Base-by-base conservation (phyloP, 2,888 invertebrate species). In the Arrhopalites spinosus region DNA sequence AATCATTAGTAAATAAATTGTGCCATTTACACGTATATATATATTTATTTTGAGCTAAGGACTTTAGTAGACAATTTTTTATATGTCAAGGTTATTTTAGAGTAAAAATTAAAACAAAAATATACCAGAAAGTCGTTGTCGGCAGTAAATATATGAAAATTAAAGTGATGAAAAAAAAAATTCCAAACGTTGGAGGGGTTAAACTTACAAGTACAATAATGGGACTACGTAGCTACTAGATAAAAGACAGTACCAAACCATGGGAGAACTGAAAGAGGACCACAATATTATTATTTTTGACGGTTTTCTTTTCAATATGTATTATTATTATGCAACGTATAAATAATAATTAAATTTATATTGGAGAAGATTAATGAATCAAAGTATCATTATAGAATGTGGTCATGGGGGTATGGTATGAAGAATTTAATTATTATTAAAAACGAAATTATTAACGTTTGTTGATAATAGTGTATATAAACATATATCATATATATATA, bases 141-240 rank as follows among this genome's bases (percentile, higher is more conserved):
- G 50, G n/a, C 50, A 50, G n/a, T n/a, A 15, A 50, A 63, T 29
- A n/a, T 63, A 29, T 2, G 29, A 29, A 27, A 2, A 63, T 29
- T 2, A 13, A 63, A 17, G 63, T 63, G 63, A 63, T 63, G 63
- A 63, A 63, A n/a, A n/a, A n/a, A n/a, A n/a, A 63, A 63, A 63
- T 63, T 63, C 63, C 63, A 63, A 29, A 61, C 29, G 27, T 29
- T 29, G 2, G 30, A 27, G 27, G 63, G 20, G 5, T 8, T 27
- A 25, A 25, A 1, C 20, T 29, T 25, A 63, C n/a, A 59, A 29
- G 63, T 63, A 63, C 63, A 63, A 63, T 63, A 63, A 63, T 63
- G 63, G 63, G 63, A 63, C 63, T 63, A 63, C 63, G 29, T 63
- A n/a, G n/a, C n/a, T n/a, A n/a, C 13, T 63, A 29, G 27, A 27